Conservation (phyloP, 2,113 vertebrate genomes). For the Hippotragus niger region DNA sequence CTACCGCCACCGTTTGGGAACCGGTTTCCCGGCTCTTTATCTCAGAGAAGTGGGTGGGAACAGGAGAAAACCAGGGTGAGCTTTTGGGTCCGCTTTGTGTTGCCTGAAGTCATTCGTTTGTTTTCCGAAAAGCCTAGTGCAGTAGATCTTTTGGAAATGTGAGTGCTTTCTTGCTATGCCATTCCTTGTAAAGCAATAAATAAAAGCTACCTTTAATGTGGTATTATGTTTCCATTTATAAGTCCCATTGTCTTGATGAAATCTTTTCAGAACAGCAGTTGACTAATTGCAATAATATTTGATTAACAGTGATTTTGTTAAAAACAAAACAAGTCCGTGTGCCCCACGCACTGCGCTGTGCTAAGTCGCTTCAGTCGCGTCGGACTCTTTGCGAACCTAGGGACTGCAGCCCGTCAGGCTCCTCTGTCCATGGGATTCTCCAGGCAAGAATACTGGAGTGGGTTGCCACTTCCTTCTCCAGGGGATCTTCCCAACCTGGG, state of each 20-base stretch:
- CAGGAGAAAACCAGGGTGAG: neutral
- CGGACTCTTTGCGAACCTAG: neutral
- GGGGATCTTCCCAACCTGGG: neutral
- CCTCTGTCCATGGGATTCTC: neutral
- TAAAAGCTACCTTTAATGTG: neutral
- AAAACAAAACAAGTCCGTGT: neutral
- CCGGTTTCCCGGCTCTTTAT: neutral
- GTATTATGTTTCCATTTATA: neutral
- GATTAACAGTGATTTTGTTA: neutral
- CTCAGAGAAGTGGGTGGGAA: neutral
- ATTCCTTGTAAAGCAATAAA: too few species aligned
- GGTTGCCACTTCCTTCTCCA: neutral
- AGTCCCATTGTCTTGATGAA: neutral
- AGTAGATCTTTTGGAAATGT: fast-evolving
- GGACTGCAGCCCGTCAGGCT: neutral
- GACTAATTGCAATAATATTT: neutral
- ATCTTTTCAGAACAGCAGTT: neutral
- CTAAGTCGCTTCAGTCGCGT: neutral
- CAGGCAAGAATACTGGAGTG: neutral
- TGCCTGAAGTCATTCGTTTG: neutral
- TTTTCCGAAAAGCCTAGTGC: neutral
- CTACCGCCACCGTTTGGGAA: fast-evolving
- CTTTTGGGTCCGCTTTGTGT: neutral
- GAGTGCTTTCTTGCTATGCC: too few species aligned
- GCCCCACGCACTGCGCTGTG: neutral